Evolutionary conservation across 2,888 invertebrate species (phyloP), one percentile per base, ranked within the genome.

Genomic region (Phortica magna): DNA sequence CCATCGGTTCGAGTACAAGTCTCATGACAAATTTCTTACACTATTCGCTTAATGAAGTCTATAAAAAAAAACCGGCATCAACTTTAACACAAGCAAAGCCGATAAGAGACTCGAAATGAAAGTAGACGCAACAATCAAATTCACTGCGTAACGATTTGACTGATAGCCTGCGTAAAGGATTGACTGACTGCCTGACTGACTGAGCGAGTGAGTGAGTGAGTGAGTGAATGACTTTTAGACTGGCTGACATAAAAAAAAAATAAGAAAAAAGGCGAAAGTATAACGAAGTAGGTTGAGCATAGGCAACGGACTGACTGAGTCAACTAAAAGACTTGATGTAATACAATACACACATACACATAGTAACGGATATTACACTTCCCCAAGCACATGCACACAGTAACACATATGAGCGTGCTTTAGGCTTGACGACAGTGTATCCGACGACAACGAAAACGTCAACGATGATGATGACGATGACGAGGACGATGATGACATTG

Each of bases 341-440:
- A 68, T n/a, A 14, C 78, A 79, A 76, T 75, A 76, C 48, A 55
- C 31, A 74, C 10, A 64, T 19, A 39, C 31, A 74, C 59, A 73
- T 48, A 65, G 59, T 65, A 76, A 67, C 76, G 75, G 77, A 77
- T 80, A 80, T 81, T 77, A 78, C 76, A 74, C 76, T 78, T 74
- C 78, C 74, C 31, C 71, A 42, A 10, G 22, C 70, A 70, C 48
- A 70, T 17, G n/a, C n/a, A 74, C 31, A 70, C 22, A 48, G 7
- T 12, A 17, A 53, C 70, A 70, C 48, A 70, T 17, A 48, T 12
- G 41, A 14, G 53, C 55, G 12, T 2, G 22, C 70, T 42, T 17
- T 65, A 65, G 65, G 65, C 65, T 19, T 14, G 31, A 12, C 17
- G 14, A 39, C 31, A 65, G 7, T 14, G 31, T 39, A 12, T 65